Evolutionary conservation across 2,888 invertebrate species (phyloP).

Genomic region (Callosobruchus maculatus): DNA sequence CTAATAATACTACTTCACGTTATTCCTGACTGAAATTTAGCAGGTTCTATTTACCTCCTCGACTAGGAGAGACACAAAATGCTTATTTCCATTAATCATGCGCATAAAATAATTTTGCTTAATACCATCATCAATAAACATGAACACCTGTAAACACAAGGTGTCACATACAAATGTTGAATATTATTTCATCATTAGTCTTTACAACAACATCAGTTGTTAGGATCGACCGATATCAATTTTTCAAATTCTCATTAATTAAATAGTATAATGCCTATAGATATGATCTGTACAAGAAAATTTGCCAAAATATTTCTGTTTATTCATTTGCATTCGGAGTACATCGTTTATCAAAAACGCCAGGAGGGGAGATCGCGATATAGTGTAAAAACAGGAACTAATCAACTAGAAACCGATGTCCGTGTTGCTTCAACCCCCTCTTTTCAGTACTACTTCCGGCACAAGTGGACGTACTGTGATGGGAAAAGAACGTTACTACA

Average conservation of each 20-base stretch:
- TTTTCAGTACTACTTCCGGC: slow-evolving; percentile 16
- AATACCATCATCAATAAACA: not conserved
- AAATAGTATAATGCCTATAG: not conserved
- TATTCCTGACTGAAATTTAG: too few relatives aligned
- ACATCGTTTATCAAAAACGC: not conserved
- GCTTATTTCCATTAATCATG: not conserved
- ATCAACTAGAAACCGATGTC: not conserved
- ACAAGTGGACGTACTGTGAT: slow-evolving; percentile 15
- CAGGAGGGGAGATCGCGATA: not conserved
- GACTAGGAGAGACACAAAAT: not conserved
- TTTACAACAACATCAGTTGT: not conserved
- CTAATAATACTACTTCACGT: too few relatives aligned
- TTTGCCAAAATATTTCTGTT: not conserved
- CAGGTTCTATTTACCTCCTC: not conserved
- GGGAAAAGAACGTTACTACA: slow-evolving; percentile 31
- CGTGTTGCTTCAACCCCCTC: not conserved
- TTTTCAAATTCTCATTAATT: not conserved
- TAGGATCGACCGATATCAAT: not conserved
- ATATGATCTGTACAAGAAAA: not conserved
- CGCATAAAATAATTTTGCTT: not conserved
- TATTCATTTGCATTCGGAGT: not conserved
- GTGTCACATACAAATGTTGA: not conserved
- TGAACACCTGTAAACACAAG: not conserved
- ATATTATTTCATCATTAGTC: not conserved
- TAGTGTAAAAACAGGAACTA: not conserved